Percentiles rank a stretch among this genome's conserved stretches.
Evolutionary conservation across 2,888 invertebrate species (phyloP).

Genomic region (Cryptocheilus praepositus): DNA sequence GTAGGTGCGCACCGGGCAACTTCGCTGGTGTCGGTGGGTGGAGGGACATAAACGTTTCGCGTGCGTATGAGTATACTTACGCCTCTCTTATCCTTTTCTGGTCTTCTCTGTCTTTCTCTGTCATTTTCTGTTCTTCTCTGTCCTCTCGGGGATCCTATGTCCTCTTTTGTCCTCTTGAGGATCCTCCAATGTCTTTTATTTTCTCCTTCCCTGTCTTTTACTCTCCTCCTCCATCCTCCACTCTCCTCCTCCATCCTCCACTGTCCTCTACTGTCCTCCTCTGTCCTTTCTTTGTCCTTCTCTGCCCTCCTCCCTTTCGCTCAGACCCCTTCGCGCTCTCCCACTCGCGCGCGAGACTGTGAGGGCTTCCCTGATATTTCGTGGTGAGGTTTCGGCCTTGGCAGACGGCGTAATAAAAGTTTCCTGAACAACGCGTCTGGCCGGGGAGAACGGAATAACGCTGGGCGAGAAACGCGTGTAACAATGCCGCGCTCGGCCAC

Average conservation of each 20-base stretch:
- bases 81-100: neutral
- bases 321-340: too few relatives aligned
- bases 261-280: too few relatives aligned
- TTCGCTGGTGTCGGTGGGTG: too few relatives aligned
- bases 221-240: neutral
- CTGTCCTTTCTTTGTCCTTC: too few relatives aligned
- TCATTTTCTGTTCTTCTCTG: conserved; percentile 30
- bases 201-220: too few relatives aligned
- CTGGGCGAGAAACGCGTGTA: neutral
- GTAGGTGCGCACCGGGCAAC: too few relatives aligned
- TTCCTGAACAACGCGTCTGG: conserved; percentile 15
- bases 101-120: too few relatives aligned
- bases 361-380: conserved; percentile 40
- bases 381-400: conserved; percentile 53
- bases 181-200: neutral
- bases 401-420: conserved; percentile 44
- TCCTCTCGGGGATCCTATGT: conserved; percentile 3
- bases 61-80: conserved; percentile 15
- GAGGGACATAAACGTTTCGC: conserved; percentile 40
- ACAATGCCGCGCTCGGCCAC: too few relatives aligned
- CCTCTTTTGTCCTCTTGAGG: neutral
- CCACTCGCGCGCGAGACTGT: neutral
- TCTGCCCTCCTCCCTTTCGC: too few relatives aligned
- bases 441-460: conserved; percentile 1
- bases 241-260: neutral